These are phyloP conservation scores for Bubo scandiacus DNA, from an alignment of 2,113 vertebrate genomes.

Conservation along the genomic window DNA sequence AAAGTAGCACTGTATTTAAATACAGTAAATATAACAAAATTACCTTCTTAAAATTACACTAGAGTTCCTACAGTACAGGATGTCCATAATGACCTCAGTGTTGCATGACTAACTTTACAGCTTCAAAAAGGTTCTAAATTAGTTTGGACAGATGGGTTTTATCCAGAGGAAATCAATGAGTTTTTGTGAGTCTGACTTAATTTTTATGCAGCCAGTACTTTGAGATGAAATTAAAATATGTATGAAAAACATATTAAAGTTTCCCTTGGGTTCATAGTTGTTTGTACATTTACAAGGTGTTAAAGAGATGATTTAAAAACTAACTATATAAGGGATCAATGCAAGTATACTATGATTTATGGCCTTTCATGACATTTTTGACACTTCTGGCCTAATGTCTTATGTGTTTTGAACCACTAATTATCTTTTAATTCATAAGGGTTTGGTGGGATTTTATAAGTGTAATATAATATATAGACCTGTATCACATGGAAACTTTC, in stretches of 20 bases:
- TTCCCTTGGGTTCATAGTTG: slow-evolving; percentile 80
- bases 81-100: slow-evolving; percentile 83
- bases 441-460: slow-evolving; percentile 80
- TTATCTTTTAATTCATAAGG: slow-evolving; percentile 91
- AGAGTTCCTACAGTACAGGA: slow-evolving; percentile 77
- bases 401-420: slow-evolving; percentile 84
- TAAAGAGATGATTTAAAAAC: slow-evolving; percentile 85
- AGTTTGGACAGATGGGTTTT: slow-evolving; percentile 87
- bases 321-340: slow-evolving; percentile 79
- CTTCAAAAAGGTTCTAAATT: slow-evolving; percentile 82
- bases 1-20: slow-evolving; percentile 84
- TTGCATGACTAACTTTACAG: slow-evolving; percentile 79
- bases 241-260: slow-evolving; percentile 92
- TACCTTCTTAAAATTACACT: slow-evolving; percentile 81
- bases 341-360: slow-evolving; percentile 87
- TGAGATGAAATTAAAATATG: slow-evolving; percentile 91
- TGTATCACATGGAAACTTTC: slow-evolving; percentile 73
- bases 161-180: slow-evolving; percentile 89
- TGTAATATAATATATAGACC: slow-evolving; percentile 77
- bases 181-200: slow-evolving; percentile 87
- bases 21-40: slow-evolving; percentile 88
- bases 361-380: slow-evolving; percentile 86
- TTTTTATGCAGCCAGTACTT: slow-evolving; percentile 84
- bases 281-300: slow-evolving; percentile 84
- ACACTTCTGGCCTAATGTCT: slow-evolving; percentile 82